phyloP scores from a whole-genome alignment of 2,888 invertebrate species.

The Philereme vetulata region DNA sequence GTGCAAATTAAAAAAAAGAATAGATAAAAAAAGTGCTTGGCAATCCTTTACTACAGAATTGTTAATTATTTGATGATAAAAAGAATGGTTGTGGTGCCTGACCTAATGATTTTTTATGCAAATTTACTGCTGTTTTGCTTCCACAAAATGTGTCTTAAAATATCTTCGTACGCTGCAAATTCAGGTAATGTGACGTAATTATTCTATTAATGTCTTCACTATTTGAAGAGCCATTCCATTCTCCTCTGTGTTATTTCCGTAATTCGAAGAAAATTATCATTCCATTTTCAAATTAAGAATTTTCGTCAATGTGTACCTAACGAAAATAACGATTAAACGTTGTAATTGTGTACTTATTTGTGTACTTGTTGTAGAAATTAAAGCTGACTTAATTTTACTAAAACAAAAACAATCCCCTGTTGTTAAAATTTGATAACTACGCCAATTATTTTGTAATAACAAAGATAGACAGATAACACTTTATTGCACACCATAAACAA shows the following conservation, averaged over 20 bases:
- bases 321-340: constrained; percentile 7
- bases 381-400: background rate
- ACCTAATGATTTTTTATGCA: no score
- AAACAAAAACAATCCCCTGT: background rate
- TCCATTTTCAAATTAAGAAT: constrained; percentile 22
- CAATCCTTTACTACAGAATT: no score
- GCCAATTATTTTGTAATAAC: background rate
- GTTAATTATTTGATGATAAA: no score
- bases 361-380: background rate
- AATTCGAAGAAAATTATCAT: background rate
- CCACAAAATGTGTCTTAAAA: no score
- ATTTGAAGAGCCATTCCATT: background rate
- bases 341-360: constrained; percentile 1
- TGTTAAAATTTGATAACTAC: background rate
- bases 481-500: no score
- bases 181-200: no score
- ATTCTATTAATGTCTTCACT: no score
- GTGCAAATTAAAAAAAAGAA: background rate
- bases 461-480: no score
- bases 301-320: background rate
- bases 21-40: background rate
- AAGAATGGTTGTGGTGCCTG: no score
- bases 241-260: background rate
- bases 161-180: no score
- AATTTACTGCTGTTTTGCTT: no score